Base-by-base conservation (phyloP, 2,797 vertebrate species). In the Urosaurus nigricauda region DNA sequence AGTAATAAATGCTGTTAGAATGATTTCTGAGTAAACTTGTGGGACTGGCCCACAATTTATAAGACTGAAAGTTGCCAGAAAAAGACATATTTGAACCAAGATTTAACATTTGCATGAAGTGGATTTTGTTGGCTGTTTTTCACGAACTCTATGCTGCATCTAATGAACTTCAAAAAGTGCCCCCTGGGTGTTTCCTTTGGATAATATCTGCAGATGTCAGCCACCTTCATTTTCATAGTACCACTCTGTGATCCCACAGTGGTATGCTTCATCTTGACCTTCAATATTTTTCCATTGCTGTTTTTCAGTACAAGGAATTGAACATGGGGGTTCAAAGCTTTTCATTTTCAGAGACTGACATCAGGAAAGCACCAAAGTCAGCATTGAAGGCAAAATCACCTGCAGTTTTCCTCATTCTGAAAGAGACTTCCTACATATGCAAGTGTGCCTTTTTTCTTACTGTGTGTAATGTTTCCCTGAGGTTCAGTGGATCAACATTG, bases 401-500 rank as follows among this genome's bases (percentile, higher is more conserved):
- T 58, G 16, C 43, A 7, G 56, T 12, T 35, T 8, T 63, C 79
- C 19, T 5, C 26, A 19, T 68, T 84, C 74, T 7, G 12, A 60
- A 63, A 86, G 63, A 88, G 47, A 58, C 60, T 70, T 79, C 65
- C 84, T 84, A 77, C 78, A 81, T 87, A 70, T 60, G 5, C 60
- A 86, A 79, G 40, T 6, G 29, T 0, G 0, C 77, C 58, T 86
- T 92, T 87, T 68, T 88, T 35, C 80, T 83, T 40, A 32, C 78
- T 85, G 77, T 0, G 0, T 88, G 87, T 53, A 58, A 37, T 51
- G 65, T 82, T 60, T 89, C 84, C 88, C 43, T 79, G 90, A 91
- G 92, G 68, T 56, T 82, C 68, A 77, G 89, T 92, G 89, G 87
- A 94, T 81, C 43, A 88, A n/a, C 0, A 0, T 26, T 74, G 77